These are phyloP conservation scores for Hystrix brachyura DNA, from an alignment of 2,113 vertebrate species.

Conservation along the genomic window DNA sequence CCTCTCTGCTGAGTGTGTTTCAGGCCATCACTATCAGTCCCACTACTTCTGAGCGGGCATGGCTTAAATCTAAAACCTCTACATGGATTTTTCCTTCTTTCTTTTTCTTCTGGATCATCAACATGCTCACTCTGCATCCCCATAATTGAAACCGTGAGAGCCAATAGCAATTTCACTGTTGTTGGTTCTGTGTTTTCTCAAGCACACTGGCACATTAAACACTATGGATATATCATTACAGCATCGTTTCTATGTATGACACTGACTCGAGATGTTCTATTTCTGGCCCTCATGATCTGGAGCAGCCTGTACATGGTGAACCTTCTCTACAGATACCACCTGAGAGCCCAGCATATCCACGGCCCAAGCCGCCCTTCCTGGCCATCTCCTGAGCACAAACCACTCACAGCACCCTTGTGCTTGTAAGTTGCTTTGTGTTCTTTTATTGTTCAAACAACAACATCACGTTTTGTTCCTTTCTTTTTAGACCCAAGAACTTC, in stretches of 20 bases:
- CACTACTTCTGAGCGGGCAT: neutral
- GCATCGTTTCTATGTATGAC: neutral
- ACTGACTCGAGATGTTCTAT: neutral
- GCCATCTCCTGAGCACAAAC: neutral
- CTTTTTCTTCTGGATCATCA: neutral
- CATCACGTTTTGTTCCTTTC: neutral
- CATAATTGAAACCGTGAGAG: rapidly evolving
- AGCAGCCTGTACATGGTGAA: conserved; percentile 6
- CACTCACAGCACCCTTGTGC: neutral
- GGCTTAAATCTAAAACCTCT: neutral
- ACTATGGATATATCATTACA: rapidly evolving
- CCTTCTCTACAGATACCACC: neutral
- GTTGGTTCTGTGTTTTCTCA: neutral
- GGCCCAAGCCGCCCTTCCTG: neutral
- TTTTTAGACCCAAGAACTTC: neutral
- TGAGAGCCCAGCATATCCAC: neutral
- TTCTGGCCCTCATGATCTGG: neutral
- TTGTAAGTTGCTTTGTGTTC: conserved; percentile 1
- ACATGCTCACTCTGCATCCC: neutral
- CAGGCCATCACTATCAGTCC: neutral
- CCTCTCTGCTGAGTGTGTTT: neutral
- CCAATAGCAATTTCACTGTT: neutral
- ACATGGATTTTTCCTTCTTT: rapidly evolving
- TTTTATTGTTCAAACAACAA: neutral
- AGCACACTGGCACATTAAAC: neutral